Percentiles rank a stretch among this genome's conserved stretches.
phyloP scores from a whole-genome alignment of 1,140 invertebrate genomes.

The Phortica variegata region DNA sequence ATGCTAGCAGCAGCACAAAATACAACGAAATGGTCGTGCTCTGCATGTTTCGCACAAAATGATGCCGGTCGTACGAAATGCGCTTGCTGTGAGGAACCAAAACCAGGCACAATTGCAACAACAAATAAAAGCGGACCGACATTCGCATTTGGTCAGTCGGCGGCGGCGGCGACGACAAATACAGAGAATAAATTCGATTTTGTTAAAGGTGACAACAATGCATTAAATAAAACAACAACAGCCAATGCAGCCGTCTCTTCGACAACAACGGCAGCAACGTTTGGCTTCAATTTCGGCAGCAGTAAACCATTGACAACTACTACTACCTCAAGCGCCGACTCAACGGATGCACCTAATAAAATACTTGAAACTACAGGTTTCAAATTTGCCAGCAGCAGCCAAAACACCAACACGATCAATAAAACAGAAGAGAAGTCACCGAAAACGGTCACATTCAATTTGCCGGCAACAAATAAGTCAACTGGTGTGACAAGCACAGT shows the following conservation, averaged over 20 bases:
- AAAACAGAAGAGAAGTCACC: too few relatives aligned
- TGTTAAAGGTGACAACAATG: too few relatives aligned
- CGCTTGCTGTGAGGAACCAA: conserved; percentile 69
- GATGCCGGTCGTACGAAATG: conserved; percentile 62
- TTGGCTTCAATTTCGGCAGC: background rate
- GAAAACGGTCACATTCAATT: background rate
- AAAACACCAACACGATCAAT: background rate
- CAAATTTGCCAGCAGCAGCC: conserved; percentile 17
- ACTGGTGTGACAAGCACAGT: background rate
- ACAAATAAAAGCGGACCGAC: conserved; percentile 50
- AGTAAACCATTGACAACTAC: background rate
- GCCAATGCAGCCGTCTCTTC: conserved; percentile 6
- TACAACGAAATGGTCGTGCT: conserved; percentile 66
- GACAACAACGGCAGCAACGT: background rate
- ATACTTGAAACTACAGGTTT: conserved; percentile 9
- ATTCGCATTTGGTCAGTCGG: background rate
- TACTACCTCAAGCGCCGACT: conserved; percentile 6
- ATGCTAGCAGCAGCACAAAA: conserved; percentile 53
- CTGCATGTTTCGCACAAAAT: conserved; percentile 67
- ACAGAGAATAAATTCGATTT: too few relatives aligned
- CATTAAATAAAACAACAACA: conserved; percentile 3
- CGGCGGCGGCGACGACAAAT: conserved; percentile 8
- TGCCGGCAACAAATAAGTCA: conserved; percentile 19
- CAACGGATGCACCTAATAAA: conserved; percentile 1
- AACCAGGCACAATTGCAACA: conserved; percentile 58